Percentiles rank a stretch among this genome's conserved stretches.
These are phyloP conservation scores for Xestobium rufovillosum DNA, from an alignment of 2,888 invertebrate species.

Conservation along the genomic window DNA sequence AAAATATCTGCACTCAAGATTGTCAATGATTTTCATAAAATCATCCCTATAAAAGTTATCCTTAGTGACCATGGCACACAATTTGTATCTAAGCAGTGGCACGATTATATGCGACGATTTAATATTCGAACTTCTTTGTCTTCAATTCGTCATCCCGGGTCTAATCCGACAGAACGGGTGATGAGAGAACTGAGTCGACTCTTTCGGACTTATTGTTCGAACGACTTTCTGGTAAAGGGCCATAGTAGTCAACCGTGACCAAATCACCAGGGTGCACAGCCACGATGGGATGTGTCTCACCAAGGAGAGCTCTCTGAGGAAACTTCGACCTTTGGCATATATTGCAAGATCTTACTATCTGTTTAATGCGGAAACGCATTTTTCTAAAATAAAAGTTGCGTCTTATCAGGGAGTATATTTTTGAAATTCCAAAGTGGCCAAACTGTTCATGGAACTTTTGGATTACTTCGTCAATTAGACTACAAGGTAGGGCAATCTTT, in stretches of 20 bases:
- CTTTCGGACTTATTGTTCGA: slow-evolving; percentile 16
- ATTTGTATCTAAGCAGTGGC: slow-evolving; percentile 11
- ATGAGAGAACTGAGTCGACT: slow-evolving; percentile 21
- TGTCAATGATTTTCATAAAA: slow-evolving; percentile 13
- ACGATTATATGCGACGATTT: too few species aligned
- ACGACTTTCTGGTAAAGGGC: too few species aligned
- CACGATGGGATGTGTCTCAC: too few species aligned
- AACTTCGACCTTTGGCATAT: slow-evolving; percentile 1
- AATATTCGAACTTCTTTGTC: too few species aligned
- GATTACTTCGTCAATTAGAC: neutral
- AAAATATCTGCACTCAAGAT: slow-evolving; percentile 13
- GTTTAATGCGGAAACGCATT: neutral
- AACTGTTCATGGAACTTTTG: neutral
- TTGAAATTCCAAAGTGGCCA: slow-evolving; percentile 1
- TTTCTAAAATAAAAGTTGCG: neutral
- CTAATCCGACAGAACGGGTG: slow-evolving; percentile 21
- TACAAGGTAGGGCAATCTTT: neutral
- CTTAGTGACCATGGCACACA: too few species aligned
- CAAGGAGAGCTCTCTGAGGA: too few species aligned
- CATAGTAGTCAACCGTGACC: too few species aligned
- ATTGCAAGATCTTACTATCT: neutral
- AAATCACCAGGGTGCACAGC: too few species aligned
- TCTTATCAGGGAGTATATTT: neutral
- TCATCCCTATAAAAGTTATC: slow-evolving; percentile 9
- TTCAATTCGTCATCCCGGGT: slow-evolving; percentile 20